Evolutionary conservation across 2,888 invertebrate genomes (phyloP), one percentile per base, ranked within the genome.

Genomic region (Hypena proboscidalis): DNA sequence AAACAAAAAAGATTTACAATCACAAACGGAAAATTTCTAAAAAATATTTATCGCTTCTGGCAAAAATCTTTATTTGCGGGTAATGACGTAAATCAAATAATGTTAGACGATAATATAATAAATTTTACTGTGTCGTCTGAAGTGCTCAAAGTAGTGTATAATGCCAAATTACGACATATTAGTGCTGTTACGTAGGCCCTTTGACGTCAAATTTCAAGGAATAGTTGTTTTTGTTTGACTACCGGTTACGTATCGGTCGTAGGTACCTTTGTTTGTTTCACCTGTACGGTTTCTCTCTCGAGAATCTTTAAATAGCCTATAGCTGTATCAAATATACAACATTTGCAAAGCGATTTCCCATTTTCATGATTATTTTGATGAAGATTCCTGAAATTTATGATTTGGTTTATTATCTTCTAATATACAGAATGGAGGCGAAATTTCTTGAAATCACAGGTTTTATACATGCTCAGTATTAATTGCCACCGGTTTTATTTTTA

Each of bases 21-120:
- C n/a, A n/a, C n/a, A n/a, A n/a, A n/a, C n/a, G n/a, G n/a, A n/a
- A n/a, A n/a, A n/a, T n/a, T n/a, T n/a, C n/a, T n/a, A n/a, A n/a
- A n/a, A n/a, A n/a, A n/a, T n/a, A n/a, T n/a, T n/a, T n/a, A n/a
- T n/a, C n/a, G n/a, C n/a, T n/a, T n/a, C n/a, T n/a, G n/a, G 5
- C 3, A 17, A 45, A 44, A 14, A 6, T 15, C 11, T 36, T 26
- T 30, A 46, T 30, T 30, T 4, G 21, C 15, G 20, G n/a, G 21
- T 8, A 41, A 17, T 27, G 51, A 34, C 37, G 13, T 41, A 30
- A 34, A 21, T 37, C 26, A 32, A 36, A 40, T 33, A 9, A 33
- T 33, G 17, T 29, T 33, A 14, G 9, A 36, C 20, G n/a, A n/a
- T n/a, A 30, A 25, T 7, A 17, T 15, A 17, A 31, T 38, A 9